Percentiles rank a stretch among this genome's conserved stretches.
These are phyloP conservation scores for Teleogryllus occipitalis DNA, from an alignment of 1,140 invertebrate species.

Conservation along the genomic window DNA sequence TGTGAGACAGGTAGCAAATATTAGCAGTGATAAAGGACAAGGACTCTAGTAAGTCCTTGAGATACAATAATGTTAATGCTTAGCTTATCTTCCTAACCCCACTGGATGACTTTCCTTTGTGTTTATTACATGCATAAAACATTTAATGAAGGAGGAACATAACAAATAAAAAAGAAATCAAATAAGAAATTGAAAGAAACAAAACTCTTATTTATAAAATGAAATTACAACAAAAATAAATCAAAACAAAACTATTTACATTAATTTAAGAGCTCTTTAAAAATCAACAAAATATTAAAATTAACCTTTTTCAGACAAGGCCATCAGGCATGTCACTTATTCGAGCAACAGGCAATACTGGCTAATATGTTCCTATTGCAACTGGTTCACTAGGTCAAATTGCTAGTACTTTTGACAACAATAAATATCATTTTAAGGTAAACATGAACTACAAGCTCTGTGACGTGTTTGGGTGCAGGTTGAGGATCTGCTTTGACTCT, in stretches of 20 bases:
- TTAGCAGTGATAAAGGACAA: background rate
- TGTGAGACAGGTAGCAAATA: background rate
- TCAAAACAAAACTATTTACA: slow-evolving; percentile 15
- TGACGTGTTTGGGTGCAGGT: background rate
- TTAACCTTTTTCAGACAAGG: slow-evolving; percentile 1
- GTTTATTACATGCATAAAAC: background rate
- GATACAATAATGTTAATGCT: background rate
- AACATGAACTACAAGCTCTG: slow-evolving; percentile 4
- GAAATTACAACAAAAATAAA: slow-evolving; percentile 20
- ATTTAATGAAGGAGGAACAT: slow-evolving; percentile 7
- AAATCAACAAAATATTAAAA: slow-evolving; percentile 20
- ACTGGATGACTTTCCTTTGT: slow-evolving; percentile 12
- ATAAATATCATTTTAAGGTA: background rate
- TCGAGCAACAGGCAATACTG: slow-evolving; percentile 3
- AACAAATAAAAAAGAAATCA: background rate
- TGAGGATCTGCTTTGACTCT: background rate
- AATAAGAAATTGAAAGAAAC: slow-evolving; percentile 7
- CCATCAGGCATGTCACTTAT: background rate
- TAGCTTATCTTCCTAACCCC: slow-evolving; percentile 15
- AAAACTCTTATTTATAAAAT: slow-evolving; percentile 18
- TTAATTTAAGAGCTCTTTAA: slow-evolving; percentile 18
- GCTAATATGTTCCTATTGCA: background rate
- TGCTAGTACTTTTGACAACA: background rate
- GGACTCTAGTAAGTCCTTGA: background rate
- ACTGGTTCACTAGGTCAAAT: background rate